Base-by-base conservation (phyloP, 2,113 vertebrate species). In the Odocoileus hemionus region DNA sequence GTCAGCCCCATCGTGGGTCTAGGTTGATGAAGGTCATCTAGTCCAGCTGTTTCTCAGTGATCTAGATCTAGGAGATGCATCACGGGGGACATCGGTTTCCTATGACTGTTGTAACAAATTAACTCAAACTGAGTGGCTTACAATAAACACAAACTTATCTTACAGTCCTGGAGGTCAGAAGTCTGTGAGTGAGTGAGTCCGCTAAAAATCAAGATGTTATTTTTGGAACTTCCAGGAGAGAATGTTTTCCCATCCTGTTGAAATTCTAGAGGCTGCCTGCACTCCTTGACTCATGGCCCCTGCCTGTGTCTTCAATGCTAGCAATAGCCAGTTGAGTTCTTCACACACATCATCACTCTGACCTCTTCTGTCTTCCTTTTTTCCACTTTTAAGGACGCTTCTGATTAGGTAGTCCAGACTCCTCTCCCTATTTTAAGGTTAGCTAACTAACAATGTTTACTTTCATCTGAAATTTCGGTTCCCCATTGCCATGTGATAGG, bases 361-460 rank as follows among this genome's bases (percentile, higher is more conserved):
- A 79, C 13, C 15, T 86, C 39, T 61, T n/a, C 23, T 76, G 25
- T 25, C 16, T 50, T 45, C 33, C 50, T 6, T 39, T 76, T 50
- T 58, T 50, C 15, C 10, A 28, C 39, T 47, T 79, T 78, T 54
- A 58, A 67, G 23, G 33, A 58, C 0, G 16, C 55, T 47, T 74
- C 11, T 85, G 67, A 36, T 89, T 50, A 54, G 45, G 25, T 74
- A 85, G 61, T 57, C 9, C 15, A 23, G 55, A 61, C 30, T 70
- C 26, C 17, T 67, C n/a, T 93, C 28, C 82, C 28, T 43, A 14
- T 26, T 64, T 80, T 94, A 84, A 94, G 60, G 54, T 54, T 36
- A 50, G 78, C 67, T 89, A 36, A 55, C 60, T 50, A 86, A 55
- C 70, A 11, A 45, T 3, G 13, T 84, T 60, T 47, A 39, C 70